Evolutionary conservation across 2,888 invertebrate genomes (phyloP).

Genomic region (Catocala nupta): DNA sequence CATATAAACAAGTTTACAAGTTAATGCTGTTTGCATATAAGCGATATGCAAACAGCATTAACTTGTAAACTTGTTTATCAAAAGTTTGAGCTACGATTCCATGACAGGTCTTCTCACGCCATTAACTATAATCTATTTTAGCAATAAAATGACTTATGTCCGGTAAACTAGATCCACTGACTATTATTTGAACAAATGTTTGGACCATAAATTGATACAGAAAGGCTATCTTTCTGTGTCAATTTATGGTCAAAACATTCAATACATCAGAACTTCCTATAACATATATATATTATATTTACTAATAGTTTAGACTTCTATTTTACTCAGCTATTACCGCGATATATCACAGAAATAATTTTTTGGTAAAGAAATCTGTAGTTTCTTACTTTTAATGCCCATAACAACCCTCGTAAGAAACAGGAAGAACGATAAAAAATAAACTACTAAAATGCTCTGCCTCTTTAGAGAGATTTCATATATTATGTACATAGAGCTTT

Average conservation of each 20-base stretch:
- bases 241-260: conserved; percentile 2
- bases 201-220: too few relatives aligned
- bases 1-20: too few relatives aligned
- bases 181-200: not conserved
- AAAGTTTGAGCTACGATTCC: too few relatives aligned
- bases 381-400: conserved; percentile 3
- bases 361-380: not conserved
- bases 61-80: too few relatives aligned
- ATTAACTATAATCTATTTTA: not conserved
- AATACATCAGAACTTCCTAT: conserved; percentile 21
- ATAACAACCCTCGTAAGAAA: conserved; percentile 2
- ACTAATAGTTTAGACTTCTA: conserved; percentile 10
- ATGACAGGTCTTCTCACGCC: not conserved
- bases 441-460: too few relatives aligned
- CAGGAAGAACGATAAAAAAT: not conserved
- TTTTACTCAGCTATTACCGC: not conserved
- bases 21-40: too few relatives aligned
- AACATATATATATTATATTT: conserved; percentile 11
- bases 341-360: not conserved
- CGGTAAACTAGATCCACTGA: not conserved
- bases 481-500: too few relatives aligned
- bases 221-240: not conserved
- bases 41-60: too few relatives aligned
- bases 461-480: too few relatives aligned
- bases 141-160: not conserved